Conservation (phyloP, 1,140 invertebrate species). For the Phthorimaea operculella region DNA sequence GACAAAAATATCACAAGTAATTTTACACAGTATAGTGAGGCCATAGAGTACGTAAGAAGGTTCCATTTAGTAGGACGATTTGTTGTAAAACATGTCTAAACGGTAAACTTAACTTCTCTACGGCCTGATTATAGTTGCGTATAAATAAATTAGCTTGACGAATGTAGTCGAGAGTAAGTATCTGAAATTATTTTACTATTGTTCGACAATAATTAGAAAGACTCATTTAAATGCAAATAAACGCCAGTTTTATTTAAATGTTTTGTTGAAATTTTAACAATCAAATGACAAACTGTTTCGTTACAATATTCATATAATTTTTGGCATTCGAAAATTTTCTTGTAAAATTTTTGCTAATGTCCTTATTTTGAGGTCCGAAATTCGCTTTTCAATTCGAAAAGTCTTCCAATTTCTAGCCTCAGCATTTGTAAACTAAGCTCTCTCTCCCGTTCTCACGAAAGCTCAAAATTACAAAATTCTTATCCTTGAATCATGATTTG, state of each 20-base stretch:
- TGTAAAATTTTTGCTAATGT: constrained; percentile 51
- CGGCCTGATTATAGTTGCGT: too few species aligned
- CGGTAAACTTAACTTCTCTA: too few species aligned
- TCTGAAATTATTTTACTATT: background rate
- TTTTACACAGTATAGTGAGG: too few species aligned
- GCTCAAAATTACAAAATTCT: constrained; percentile 40
- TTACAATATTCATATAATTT: background rate
- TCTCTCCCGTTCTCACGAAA: constrained; percentile 21
- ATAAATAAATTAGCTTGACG: too few species aligned
- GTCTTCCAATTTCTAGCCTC: constrained; percentile 37
- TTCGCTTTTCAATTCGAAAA: constrained; percentile 53
- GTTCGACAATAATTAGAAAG: background rate
- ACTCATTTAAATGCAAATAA: constrained; percentile 1
- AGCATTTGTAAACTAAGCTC: constrained; percentile 10
- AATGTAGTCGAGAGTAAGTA: background rate
- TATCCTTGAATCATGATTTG: constrained; percentile 41
- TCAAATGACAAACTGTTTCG: too few species aligned
- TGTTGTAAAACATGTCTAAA: too few species aligned
- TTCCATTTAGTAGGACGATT: too few species aligned
- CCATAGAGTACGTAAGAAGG: too few species aligned
- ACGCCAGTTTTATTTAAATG: background rate
- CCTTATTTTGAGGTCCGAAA: constrained; percentile 32
- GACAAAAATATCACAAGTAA: too few species aligned
- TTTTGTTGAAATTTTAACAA: background rate
- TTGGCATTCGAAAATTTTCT: constrained; percentile 53